Evolutionary conservation across 2,888 invertebrate genomes (phyloP).

Genomic region (Leistus spinibarbis): DNA sequence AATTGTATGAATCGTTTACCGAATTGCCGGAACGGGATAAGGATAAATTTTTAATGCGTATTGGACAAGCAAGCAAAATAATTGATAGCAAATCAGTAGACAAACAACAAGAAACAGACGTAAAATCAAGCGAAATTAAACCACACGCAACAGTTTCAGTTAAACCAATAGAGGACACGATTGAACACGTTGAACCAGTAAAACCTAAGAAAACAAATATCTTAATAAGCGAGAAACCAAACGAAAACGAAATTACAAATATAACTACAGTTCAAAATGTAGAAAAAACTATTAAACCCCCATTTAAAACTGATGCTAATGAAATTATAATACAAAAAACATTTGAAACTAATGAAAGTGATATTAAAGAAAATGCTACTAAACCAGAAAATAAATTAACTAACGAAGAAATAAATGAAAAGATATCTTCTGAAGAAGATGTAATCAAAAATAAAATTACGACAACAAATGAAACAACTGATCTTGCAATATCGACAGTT

Average conservation of each 20-base stretch:
- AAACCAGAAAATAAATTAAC: not conserved
- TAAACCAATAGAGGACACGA: slow-evolving; percentile 1
- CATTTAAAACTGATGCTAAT: not conserved
- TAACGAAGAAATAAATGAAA: not conserved
- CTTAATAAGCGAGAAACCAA: too few species aligned
- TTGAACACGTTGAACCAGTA: not conserved
- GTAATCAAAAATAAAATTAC: not conserved
- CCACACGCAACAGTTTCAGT: not conserved
- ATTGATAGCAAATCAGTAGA: not conserved
- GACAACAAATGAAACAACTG: slow-evolving; percentile 10
- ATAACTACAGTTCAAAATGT: not conserved
- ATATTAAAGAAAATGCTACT: not conserved
- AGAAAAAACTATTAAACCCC: not conserved
- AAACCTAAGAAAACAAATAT: too few species aligned
- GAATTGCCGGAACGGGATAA: slow-evolving; percentile 23
- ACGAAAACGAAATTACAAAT: not conserved
- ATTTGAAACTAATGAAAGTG: not conserved
- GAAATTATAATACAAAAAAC: not conserved
- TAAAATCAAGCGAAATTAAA: slow-evolving; percentile 12
- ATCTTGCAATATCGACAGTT: slow-evolving; percentile 6
- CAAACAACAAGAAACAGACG: not conserved
- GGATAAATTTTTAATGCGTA: slow-evolving; percentile 19
- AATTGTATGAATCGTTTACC: slow-evolving; percentile 28
- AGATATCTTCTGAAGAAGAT: not conserved
- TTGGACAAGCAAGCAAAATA: slow-evolving; percentile 1